These are phyloP conservation scores for Nothocercus nigrocapillus DNA, from an alignment of 2,113 vertebrate species.

Conservation along the genomic window DNA sequence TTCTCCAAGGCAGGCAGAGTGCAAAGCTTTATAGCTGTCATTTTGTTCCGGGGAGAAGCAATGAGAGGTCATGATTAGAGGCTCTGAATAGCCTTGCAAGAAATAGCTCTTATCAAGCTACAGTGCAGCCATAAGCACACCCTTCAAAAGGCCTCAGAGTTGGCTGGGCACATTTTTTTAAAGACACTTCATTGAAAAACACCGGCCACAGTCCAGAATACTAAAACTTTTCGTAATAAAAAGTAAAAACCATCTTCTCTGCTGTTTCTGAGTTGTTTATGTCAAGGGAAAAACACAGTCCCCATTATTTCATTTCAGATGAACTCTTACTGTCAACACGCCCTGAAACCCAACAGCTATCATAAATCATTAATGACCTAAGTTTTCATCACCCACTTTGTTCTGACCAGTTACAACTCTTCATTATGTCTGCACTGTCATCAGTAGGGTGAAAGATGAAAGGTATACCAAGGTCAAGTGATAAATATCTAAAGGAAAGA, in stretches of 20 bases:
- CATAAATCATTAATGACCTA: neutral
- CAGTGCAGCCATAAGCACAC: neutral
- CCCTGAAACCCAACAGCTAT: accelerated
- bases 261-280: conserved; percentile 4
- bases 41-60: neutral
- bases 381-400: neutral
- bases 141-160: neutral
- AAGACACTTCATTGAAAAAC: neutral
- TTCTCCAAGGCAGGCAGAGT: neutral
- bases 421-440: neutral
- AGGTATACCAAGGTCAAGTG: neutral
- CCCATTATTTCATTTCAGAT: neutral
- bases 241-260: neutral
- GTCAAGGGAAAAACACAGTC: neutral
- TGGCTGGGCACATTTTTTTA: neutral
- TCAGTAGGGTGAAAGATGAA: neutral
- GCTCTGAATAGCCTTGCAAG: neutral
- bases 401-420: neutral
- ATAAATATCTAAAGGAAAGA: neutral
- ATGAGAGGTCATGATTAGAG: neutral
- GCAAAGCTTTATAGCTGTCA: neutral
- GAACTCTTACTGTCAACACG: neutral
- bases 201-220: neutral
- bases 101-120: neutral
- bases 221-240: neutral